These are phyloP conservation scores for Leptopilina syphax DNA, from an alignment of 2,888 invertebrate species.

Conservation along the genomic window DNA sequence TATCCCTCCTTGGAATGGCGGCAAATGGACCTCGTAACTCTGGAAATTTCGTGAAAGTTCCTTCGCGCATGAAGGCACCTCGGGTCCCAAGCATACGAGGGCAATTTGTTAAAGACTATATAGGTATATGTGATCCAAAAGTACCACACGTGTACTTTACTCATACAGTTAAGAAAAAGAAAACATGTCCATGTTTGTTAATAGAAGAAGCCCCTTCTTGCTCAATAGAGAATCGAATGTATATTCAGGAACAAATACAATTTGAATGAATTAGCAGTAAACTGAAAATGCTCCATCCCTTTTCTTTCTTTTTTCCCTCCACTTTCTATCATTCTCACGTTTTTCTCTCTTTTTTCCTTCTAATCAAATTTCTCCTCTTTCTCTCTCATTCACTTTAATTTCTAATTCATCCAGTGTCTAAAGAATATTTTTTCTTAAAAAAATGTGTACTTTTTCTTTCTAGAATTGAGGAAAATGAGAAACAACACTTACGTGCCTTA, in stretches of 20 bases:
- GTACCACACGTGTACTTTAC: constrained; percentile 20
- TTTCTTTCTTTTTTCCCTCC: constrained; percentile 47
- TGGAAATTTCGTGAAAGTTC: constrained; percentile 60
- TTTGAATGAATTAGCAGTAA: constrained; percentile 76
- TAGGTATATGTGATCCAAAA: constrained; percentile 41
- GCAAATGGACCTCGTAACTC: constrained; percentile 62
- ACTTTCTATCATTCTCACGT: background rate
- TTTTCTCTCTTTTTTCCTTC: background rate
- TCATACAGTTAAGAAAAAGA: constrained; percentile 39
- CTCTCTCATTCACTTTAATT: constrained; percentile 15
- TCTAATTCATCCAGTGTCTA: background rate
- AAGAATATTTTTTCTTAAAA: constrained; percentile 54
- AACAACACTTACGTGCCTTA: constrained; percentile 34
- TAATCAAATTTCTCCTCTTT: constrained; percentile 26
- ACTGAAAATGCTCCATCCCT: constrained; percentile 69
- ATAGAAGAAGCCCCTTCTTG: constrained; percentile 39
- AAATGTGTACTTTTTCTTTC: constrained; percentile 36
- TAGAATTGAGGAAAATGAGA: constrained; percentile 20
- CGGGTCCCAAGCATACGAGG: constrained; percentile 40
- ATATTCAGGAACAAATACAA: constrained; percentile 74
- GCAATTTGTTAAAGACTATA: constrained; percentile 57
- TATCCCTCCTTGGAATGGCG: constrained; percentile 51
- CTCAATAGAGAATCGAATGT: constrained; percentile 57
- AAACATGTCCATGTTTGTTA: constrained; percentile 26
- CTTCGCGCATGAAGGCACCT: constrained; percentile 51